Percentiles rank a stretch among this genome's conserved stretches.
These are phyloP conservation scores for Epinephelus moara DNA, from an alignment of 2,113 vertebrate species.

Conservation along the genomic window DNA sequence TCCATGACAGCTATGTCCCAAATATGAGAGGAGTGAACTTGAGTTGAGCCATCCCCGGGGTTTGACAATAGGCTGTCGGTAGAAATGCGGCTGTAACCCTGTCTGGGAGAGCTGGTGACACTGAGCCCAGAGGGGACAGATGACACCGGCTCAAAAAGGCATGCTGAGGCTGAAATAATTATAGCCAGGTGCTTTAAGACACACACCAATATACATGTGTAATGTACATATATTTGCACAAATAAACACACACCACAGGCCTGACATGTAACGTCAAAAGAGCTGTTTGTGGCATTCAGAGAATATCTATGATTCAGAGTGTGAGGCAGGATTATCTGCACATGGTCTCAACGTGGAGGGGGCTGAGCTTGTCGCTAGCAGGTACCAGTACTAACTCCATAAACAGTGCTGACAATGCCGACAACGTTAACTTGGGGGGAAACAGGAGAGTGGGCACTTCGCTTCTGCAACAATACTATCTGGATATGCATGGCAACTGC, in stretches of 20 bases:
- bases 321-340: no score
- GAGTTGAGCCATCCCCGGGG: slow-evolving; percentile 27
- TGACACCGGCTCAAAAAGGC: slow-evolving; percentile 20
- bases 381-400: no score
- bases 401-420: no score
- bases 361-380: no score
- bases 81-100: slow-evolving; percentile 41
- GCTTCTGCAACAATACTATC: no score
- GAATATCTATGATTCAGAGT: no score
- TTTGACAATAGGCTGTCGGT: slow-evolving; percentile 35
- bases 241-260: background rate
- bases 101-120: slow-evolving; percentile 43
- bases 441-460: no score
- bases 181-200: slow-evolving; percentile 32
- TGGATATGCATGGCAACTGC: no score
- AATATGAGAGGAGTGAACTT: slow-evolving; percentile 42
- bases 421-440: no score
- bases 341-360: no score
- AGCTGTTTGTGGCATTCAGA: background rate
- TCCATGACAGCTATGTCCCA: slow-evolving; percentile 4
- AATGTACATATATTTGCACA: background rate
- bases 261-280: background rate
- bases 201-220: background rate
- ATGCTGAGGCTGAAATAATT: slow-evolving; percentile 24
- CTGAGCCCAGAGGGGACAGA: slow-evolving; percentile 41